Evolutionary conservation across 2,888 invertebrate genomes (phyloP), one percentile per base, ranked within the genome.

Genomic region (Micropterix aruncella): DNA sequence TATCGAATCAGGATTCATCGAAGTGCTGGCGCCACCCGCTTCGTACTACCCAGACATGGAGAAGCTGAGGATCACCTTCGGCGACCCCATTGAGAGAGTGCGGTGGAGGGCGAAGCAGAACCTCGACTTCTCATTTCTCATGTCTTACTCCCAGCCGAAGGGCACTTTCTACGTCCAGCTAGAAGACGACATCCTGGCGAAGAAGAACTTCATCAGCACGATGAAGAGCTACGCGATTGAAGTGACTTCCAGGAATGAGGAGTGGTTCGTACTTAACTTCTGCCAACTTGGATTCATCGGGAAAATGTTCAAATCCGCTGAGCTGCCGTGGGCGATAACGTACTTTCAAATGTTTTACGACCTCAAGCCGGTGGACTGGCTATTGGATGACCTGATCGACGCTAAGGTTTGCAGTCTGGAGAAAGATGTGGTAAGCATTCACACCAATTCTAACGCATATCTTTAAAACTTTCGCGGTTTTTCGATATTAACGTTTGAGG

Each of bases 281-380:
- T 94, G 94, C 58, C 84, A 85, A 48, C 74, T 94, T 2, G 96
- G 96, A 27, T 96, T 95, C 57, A 96, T 96, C 52, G 93, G 92
- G 74, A 90, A 90, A 72, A 76, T 97, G 72, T 94, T 97, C 63
- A 85, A 87, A 57, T 85, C 90, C 15, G 79, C 83, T 0, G 89
- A 93, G 57, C 66, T 96, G 16, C 83, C 87, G 1, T 82, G 84
- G 70, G 72, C 96, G 48, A 81, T 92, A 37, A 87, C 91, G 52
- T 96, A 93, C 63, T 86, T 96, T 55, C 81, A 96, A 59, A 84
- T 96, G 78, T 96, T 97, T 61, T 90, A 92, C 65, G 83, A 82
- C 57, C 92, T 95, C 57, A 93, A 95, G 66, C 96, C 97, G 0
- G 93, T 95, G 1, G 96, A 97, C 60, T 97, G 96, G 96, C 71